phyloP scores from a whole-genome alignment of 2,888 invertebrate genomes.

The Hofmannophila pseudospretella region DNA sequence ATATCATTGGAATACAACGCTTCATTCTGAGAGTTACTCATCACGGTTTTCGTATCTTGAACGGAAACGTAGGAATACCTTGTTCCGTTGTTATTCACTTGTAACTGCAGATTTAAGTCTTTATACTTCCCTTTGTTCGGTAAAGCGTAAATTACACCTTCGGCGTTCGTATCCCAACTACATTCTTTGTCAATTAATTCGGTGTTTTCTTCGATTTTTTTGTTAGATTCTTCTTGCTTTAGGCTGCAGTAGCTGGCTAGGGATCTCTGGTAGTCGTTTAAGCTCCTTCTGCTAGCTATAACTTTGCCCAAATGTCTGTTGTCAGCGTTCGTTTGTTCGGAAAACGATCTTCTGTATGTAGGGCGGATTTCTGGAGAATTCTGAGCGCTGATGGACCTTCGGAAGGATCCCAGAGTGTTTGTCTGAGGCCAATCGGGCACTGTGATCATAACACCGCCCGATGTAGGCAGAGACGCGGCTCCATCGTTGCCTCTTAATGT shows the following conservation, averaged over 20 bases:
- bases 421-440: conserved; percentile 80
- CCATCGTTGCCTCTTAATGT: conserved; percentile 53
- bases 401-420: conserved; percentile 45
- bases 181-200: conserved; percentile 77
- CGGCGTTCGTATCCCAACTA: conserved; percentile 76
- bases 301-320: conserved; percentile 59
- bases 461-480: conserved; percentile 61
- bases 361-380: conserved; percentile 69
- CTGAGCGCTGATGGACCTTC: conserved; percentile 62
- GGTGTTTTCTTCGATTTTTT: conserved; percentile 60
- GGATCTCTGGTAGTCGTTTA: conserved; percentile 66
- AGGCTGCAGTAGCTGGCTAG: conserved; percentile 54
- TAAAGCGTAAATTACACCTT: conserved; percentile 71
- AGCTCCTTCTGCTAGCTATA: conserved; percentile 64
- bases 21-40: conserved; percentile 70
- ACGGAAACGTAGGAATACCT: conserved; percentile 69
- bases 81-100: conserved; percentile 70
- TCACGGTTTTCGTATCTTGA: conserved; percentile 64
- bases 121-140: conserved; percentile 74
- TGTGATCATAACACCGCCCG: conserved; percentile 80
- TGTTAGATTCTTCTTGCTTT: conserved; percentile 38
- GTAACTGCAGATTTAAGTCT: conserved; percentile 65
- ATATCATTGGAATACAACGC: conserved; percentile 63
- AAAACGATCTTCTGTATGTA: conserved; percentile 66
- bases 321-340: conserved; percentile 62